phyloP scores from a whole-genome alignment of 1,140 invertebrate species.

The Drosophila sturtevanti region DNA sequence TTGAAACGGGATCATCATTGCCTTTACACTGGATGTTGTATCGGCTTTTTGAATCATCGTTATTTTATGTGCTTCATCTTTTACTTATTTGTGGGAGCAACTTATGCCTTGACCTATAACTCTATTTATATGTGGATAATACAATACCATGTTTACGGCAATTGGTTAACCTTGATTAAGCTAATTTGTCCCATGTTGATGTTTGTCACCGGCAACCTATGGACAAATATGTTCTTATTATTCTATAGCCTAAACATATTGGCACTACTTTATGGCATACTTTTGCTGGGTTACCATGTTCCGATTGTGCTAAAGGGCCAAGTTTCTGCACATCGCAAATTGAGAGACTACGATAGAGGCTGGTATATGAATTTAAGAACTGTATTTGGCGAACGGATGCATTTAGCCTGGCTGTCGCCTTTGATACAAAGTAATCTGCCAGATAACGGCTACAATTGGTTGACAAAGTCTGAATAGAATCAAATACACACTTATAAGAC shows the following conservation, averaged over 20 bases:
- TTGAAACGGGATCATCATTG: slow-evolving; percentile 97
- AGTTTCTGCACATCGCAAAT: slow-evolving; percentile 63
- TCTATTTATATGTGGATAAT: slow-evolving; percentile 86
- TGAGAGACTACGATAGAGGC: slow-evolving; percentile 86
- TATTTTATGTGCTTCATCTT: slow-evolving; percentile 93
- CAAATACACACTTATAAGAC: slow-evolving; percentile 5
- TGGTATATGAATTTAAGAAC: slow-evolving; percentile 87
- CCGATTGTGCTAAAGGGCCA: slow-evolving; percentile 83
- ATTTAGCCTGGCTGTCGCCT: slow-evolving; percentile 89
- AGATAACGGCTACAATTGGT: slow-evolving; percentile 89
- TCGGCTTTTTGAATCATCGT: slow-evolving; percentile 94
- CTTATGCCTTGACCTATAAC: slow-evolving; percentile 89
- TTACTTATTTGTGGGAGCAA: slow-evolving; percentile 89
- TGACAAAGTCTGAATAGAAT: slow-evolving; percentile 18
- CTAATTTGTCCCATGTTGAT: slow-evolving; percentile 86
- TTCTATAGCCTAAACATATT: slow-evolving; percentile 88
- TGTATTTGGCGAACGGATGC: slow-evolving; percentile 90
- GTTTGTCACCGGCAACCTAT: slow-evolving; percentile 84
- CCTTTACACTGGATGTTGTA: slow-evolving; percentile 93
- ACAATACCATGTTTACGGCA: slow-evolving; percentile 82
- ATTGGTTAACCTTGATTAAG: slow-evolving; percentile 86
- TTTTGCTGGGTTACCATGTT: slow-evolving; percentile 88
- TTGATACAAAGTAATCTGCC: slow-evolving; percentile 90
- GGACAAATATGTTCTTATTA: slow-evolving; percentile 85
- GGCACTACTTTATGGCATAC: slow-evolving; percentile 87